A percentile compares a stretch with the other conserved stretches of the same genome.
phyloP scores from a whole-genome alignment of 2,797 vertebrate genomes.

The Sebastes taczanowskii region DNA sequence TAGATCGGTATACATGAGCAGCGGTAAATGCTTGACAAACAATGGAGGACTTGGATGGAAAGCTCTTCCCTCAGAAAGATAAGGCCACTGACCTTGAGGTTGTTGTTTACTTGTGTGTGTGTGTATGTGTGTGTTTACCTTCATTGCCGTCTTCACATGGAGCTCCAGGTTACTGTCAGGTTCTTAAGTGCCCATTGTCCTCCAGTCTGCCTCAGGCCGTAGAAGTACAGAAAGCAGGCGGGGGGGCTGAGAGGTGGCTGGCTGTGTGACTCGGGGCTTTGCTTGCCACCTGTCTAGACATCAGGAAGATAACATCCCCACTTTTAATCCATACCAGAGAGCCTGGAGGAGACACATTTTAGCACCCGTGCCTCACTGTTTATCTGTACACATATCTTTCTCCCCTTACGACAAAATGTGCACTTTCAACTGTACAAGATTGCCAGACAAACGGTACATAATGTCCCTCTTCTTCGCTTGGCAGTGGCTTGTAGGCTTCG shows the following conservation, averaged over 20 bases:
- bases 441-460: conserved; percentile 40
- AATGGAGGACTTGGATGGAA: conserved; percentile 39
- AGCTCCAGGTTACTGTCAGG: conserved; percentile 58
- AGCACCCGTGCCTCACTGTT: conserved; percentile 42
- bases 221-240: conserved; percentile 40
- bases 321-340: conserved; percentile 63
- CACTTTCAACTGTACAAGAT: conserved; percentile 33
- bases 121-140: conserved; percentile 24
- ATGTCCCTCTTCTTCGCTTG: conserved; percentile 21
- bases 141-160: conserved; percentile 32
- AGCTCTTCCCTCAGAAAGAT: conserved; percentile 44
- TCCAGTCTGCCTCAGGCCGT: conserved; percentile 53
- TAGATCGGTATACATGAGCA: conserved; percentile 41
- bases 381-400: conserved; percentile 42
- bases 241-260: conserved; percentile 37
- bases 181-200: conserved; percentile 69
- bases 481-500: conserved; percentile 32
- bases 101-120: conserved; percentile 29
- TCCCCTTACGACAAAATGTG: conserved; percentile 20
- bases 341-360: conserved; percentile 63
- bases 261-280: conserved; percentile 51
- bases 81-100: conserved; percentile 66
- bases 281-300: conserved; percentile 76
- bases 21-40: conserved; percentile 50
- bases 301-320: conserved; percentile 66